phyloP scores from a whole-genome alignment of 2,888 invertebrate species.

The Schizaphis graminum region DNA sequence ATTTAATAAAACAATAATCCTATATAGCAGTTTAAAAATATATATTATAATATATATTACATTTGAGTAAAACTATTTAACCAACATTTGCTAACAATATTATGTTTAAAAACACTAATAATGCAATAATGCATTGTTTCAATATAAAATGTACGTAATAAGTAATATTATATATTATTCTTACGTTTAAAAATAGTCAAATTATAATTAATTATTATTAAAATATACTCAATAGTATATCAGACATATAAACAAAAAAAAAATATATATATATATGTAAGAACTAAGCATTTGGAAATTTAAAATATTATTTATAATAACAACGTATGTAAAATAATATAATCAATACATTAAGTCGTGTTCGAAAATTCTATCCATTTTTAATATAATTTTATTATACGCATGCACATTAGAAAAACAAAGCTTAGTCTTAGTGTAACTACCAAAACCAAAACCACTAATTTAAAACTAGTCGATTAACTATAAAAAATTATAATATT shows the following conservation, averaged over 20 bases:
- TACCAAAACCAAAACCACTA: too few relatives aligned
- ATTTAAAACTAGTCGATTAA: too few relatives aligned
- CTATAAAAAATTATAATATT: neutral
- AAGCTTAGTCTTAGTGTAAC: too few relatives aligned
- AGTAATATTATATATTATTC: neutral
- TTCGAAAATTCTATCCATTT: neutral
- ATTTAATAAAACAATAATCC: too few relatives aligned
- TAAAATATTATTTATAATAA: neutral
- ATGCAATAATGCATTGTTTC: neutral
- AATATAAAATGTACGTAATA: neutral
- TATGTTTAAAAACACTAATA: too few relatives aligned
- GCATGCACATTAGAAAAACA: too few relatives aligned
- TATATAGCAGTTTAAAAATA: too few relatives aligned
- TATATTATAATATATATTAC: too few relatives aligned
- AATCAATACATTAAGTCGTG: neutral
- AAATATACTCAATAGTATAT: neutral
- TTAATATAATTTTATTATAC: neutral
- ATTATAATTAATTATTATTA: neutral
- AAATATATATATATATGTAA: neutral
- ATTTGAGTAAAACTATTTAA: too few relatives aligned
- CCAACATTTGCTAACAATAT: too few relatives aligned
- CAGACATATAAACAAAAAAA: neutral
- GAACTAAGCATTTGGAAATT: neutral
- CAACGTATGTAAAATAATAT: neutral
- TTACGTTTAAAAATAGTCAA: neutral